Evolutionary conservation across 1,140 invertebrate genomes (phyloP).

Genomic region (Bilobella aurantiaca): DNA sequence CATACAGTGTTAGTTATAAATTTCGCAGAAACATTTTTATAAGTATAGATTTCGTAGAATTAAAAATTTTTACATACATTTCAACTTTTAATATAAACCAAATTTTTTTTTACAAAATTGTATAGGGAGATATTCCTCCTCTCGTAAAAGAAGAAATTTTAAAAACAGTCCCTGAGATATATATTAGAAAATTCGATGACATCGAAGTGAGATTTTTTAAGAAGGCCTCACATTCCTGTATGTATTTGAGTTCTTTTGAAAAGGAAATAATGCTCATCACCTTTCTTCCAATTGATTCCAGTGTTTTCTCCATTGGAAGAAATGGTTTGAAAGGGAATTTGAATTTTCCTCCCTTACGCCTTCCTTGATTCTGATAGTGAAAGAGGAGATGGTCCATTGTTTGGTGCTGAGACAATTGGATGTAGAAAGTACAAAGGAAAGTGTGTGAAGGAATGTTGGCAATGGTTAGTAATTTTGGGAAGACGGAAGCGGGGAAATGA

Average conservation of each 20-base stretch:
- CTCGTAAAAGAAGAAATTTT: too few relatives aligned
- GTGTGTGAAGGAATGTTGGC: too few relatives aligned
- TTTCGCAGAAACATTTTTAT: too few relatives aligned
- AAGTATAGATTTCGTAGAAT: too few relatives aligned
- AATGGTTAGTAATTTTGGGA: slow-evolving; percentile 2
- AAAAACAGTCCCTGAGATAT: too few relatives aligned
- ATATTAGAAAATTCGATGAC: too few relatives aligned
- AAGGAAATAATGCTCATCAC: not conserved
- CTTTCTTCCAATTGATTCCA: not conserved
- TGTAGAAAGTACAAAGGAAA: not conserved
- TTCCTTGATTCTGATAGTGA: too few relatives aligned
- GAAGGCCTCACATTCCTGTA: not conserved
- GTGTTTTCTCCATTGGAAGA: not conserved
- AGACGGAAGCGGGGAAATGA: slow-evolving; percentile 26
- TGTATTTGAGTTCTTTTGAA: not conserved
- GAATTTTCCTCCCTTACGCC: not conserved
- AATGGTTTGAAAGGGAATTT: not conserved
- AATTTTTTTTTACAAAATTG: too few relatives aligned
- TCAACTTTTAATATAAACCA: too few relatives aligned
- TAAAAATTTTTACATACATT: too few relatives aligned
- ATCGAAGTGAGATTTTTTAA: not conserved
- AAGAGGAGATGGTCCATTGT: not conserved
- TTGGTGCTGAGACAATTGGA: not conserved
- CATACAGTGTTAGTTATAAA: too few relatives aligned
- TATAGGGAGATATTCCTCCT: too few relatives aligned